Evolutionary conservation across 1,140 invertebrate species (phyloP), one percentile per base, ranked within the genome.

Genomic region (Tetramorium parvispinum): DNA sequence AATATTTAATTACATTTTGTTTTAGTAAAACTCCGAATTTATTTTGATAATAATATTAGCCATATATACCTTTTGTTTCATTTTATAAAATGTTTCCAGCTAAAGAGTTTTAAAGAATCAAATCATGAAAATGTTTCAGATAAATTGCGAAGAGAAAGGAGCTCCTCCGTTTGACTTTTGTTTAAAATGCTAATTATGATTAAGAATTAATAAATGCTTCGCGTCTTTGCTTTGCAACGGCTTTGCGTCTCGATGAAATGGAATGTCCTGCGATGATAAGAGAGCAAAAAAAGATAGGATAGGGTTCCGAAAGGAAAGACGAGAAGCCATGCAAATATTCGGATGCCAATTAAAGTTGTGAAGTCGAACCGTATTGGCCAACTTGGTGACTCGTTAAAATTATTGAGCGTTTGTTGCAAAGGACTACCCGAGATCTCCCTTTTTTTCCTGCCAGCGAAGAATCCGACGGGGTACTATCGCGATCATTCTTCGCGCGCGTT

Each of bases 371-470:
- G 43, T 63, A 61, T 27, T 24, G 37, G 13, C 46, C 21, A 55
- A 8, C 57, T 61, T 73, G 85, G 65, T 78, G 87, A 91, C 93
- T 94, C 92, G 93, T 94, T 94, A 94, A 94, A 94, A 94, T 94
- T 94, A 94, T 94, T 94, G 91, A 90, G 78, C 63, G 70, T 86
- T 88, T 79, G 71, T 90, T 75, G 59, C 70, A 49, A 70, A 73
- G 49, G 68, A 32, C 6, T 65, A 55, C 13, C 11, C 18, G 40
- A 27, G 40, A 27, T 27, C 37, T 43, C 65, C 32, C 51, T 68
- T 91, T 87, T 86, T 77, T 79, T 32, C 43, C 37, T 86, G 49
- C 59, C 70, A 73, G 5, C 7, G 11, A 75, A 63, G 76, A 89
- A 90, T 90, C 57, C 51, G 75, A 65, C 40, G 81, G 43, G 27